Evolutionary conservation across 2,888 invertebrate genomes (phyloP).

Genomic region (Corbicula japonica): DNA sequence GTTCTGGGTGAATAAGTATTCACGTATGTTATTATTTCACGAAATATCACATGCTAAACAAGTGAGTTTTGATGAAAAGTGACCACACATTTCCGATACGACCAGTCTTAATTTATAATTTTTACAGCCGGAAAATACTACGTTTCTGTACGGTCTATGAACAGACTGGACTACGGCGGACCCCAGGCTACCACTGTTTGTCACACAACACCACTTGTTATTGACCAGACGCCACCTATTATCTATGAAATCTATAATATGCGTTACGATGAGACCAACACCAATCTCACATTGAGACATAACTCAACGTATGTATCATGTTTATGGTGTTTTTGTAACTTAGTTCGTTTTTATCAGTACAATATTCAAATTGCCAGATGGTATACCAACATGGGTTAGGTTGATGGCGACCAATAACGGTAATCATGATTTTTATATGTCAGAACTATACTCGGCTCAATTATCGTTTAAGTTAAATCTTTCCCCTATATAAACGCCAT

Average conservation of each 20-base stretch:
- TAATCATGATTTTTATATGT: too few relatives aligned
- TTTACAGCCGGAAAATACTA: constrained; percentile 80
- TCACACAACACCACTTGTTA: constrained; percentile 72
- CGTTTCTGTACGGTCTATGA: constrained; percentile 75
- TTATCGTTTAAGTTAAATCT: too few relatives aligned
- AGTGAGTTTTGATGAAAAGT: too few relatives aligned
- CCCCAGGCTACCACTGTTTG: constrained; percentile 76
- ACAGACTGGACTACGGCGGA: constrained; percentile 79
- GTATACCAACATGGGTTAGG: constrained; percentile 77
- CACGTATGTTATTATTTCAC: too few relatives aligned
- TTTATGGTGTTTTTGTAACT: not conserved
- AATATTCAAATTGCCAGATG: constrained; percentile 69
- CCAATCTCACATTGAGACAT: constrained; percentile 64
- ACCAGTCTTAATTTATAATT: too few relatives aligned
- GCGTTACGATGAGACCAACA: constrained; percentile 74
- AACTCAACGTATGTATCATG: constrained; percentile 76
- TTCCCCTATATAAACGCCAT: too few relatives aligned
- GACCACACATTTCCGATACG: too few relatives aligned
- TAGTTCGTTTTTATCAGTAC: constrained; percentile 45
- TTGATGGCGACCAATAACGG: constrained; percentile 76
- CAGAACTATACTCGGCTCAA: too few relatives aligned
- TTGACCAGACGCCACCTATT: constrained; percentile 77
- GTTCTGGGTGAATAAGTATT: too few relatives aligned
- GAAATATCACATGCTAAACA: too few relatives aligned
- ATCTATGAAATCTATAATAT: constrained; percentile 76